Base-by-base conservation (phyloP, 92 coral and sea anemone genomes). In the Epizoanthus illoricatus region DNA sequence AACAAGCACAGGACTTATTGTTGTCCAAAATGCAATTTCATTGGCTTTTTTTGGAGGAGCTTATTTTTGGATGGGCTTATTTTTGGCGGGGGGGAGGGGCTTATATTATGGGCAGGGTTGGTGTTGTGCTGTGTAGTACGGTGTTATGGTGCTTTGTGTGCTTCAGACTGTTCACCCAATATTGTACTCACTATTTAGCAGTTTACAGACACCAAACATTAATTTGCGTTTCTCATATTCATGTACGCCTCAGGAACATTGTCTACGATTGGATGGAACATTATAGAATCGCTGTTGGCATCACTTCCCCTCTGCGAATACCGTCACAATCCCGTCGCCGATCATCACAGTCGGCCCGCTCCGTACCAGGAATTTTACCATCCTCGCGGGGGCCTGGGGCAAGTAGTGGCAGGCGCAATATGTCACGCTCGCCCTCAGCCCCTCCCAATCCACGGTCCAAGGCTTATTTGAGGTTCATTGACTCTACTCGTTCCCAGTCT, bases 211-310 rank as follows among this genome's bases (percentile, higher is more conserved):
- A 11, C 70, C 23, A 52, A 17, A 62, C 42, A 4, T 5, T 64
- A 1, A 36, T 5, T 28, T 28, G 36, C 36, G 36, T 28, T 28
- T 28, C 36, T 28, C 36, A 28, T 28, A 40, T 21, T 18, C 59
- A n/a, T 39, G 72, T n/a, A 19, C 65, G 0, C 71, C 74, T 42
- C 71, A 96, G 99, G 85, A 91, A 87, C 69, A 76, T 96, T 45
- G 92, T 92, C 19, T 96, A 75, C 75, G 99, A 96, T 18, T 96
- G 99, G 99, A 96, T 96, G 99, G 98, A 96, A 15, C 92, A 92
- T 33, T 96, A 96, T 71, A 93, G 99, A 40, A 86, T 91, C 54
- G 89, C 97, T 47, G 98, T 92, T 36, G 99, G 99, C 2, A 96
- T 93, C 5, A 81, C 97, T 6, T 84, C 88, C 5, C 95, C 98